Conservation (phyloP, 2,888 invertebrate species). For the Stenodema calcarata region DNA sequence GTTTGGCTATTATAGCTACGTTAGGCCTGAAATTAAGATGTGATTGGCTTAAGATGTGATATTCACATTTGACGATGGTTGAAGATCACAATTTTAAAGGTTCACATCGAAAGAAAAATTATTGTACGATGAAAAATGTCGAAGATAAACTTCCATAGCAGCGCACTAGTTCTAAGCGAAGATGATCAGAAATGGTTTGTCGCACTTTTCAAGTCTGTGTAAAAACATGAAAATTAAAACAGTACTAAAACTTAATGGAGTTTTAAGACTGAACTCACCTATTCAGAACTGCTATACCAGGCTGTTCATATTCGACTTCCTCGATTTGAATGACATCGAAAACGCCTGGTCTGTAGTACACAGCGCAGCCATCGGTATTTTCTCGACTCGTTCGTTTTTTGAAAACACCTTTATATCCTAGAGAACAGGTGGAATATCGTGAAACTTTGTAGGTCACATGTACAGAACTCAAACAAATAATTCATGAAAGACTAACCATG, state of each 20-base stretch:
- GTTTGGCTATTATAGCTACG: conserved; percentile 26
- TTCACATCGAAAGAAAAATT: no score
- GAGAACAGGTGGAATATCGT: conserved; percentile 49
- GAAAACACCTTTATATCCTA: conserved; percentile 77
- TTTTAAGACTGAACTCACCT: not conserved
- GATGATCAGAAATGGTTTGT: no score
- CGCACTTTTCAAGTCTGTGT: no score
- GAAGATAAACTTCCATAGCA: no score
- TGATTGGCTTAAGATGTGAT: no score
- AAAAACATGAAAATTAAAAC: no score
- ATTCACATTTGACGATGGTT: no score
- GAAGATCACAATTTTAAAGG: no score
- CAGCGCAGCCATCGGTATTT: conserved; percentile 88
- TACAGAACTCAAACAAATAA: not conserved
- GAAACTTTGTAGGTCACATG: not conserved
- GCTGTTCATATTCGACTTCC: conserved; percentile 72
- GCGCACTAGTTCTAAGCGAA: no score
- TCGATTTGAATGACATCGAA: conserved; percentile 72
- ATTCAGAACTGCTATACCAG: conserved; percentile 47
- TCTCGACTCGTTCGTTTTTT: conserved; percentile 81
- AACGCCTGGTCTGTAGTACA: conserved; percentile 75
- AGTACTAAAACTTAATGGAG: no score
- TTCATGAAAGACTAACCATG: conserved; percentile 60
- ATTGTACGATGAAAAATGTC: no score
- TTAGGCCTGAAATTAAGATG: conserved; percentile 31